A percentile compares a stretch with the other conserved stretches of the same genome.
phyloP scores from a whole-genome alignment of 2,888 invertebrate genomes.

The Drosophila affinis region DNA sequence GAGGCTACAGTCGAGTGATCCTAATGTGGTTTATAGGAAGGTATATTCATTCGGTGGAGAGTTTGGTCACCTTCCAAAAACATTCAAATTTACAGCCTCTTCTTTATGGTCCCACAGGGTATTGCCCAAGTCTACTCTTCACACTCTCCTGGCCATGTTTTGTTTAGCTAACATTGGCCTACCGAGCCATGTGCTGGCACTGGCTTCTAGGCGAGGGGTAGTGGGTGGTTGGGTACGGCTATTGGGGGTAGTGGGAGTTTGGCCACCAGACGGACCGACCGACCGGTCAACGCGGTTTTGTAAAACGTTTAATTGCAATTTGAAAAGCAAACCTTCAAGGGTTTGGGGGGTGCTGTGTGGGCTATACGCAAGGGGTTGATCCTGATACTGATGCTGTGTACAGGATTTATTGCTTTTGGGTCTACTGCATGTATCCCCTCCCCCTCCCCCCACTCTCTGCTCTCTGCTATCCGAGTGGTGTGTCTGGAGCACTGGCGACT shows the following conservation, averaged over 20 bases:
- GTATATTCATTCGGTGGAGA: background rate
- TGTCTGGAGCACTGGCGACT: slow-evolving; percentile 61
- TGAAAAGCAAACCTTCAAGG: slow-evolving; percentile 62
- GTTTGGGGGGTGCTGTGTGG: slow-evolving; percentile 3
- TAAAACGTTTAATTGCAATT: slow-evolving; percentile 81
- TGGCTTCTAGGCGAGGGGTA: slow-evolving; percentile 11
- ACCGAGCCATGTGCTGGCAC: slow-evolving; percentile 39
- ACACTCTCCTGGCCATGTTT: slow-evolving; percentile 8
- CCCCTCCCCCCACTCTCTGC: background rate
- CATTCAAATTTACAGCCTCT: background rate
- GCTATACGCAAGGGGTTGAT: slow-evolving; percentile 69
- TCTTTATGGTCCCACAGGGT: slow-evolving; percentile 11
- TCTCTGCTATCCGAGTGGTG: slow-evolving; percentile 12
- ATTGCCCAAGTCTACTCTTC: background rate
- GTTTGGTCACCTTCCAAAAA: background rate
- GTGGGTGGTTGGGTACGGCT: slow-evolving; percentile 8
- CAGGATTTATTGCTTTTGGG: slow-evolving; percentile 77
- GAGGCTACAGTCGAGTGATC: background rate
- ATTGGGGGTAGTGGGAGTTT: background rate
- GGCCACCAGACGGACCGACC: slow-evolving; percentile 35
- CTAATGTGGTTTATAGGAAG: background rate
- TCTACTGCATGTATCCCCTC: slow-evolving; percentile 55
- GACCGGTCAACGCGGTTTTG: slow-evolving; percentile 76
- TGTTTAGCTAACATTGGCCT: slow-evolving; percentile 70
- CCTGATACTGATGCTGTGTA: slow-evolving; percentile 30